Evolutionary conservation across 2,797 vertebrate species (phyloP).

Genomic region (Psittacula derbiana): DNA sequence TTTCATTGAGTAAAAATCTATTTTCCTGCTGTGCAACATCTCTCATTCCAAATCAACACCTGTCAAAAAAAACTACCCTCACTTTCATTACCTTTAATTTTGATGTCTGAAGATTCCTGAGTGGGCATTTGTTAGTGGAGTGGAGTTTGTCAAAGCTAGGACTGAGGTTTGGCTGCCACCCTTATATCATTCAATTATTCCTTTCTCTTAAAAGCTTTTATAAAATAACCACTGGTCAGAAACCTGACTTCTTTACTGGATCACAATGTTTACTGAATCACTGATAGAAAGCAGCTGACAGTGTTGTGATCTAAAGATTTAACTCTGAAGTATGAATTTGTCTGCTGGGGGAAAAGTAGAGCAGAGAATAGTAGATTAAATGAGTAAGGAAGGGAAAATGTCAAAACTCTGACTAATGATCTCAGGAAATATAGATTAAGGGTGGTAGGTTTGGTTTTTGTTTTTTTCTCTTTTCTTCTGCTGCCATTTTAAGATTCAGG

Average conservation of each 20-base stretch:
- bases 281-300: not conserved
- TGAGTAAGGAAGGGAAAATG: not conserved
- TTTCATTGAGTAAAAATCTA: conserved; percentile 5
- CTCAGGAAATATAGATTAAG: not conserved
- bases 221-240: not conserved
- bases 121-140: not conserved
- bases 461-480: not conserved
- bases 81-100: conserved; percentile 25
- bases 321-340: not conserved
- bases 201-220: not conserved
- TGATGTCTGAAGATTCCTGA: not conserved
- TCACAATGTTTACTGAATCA: not conserved
- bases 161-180: not conserved
- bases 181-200: not conserved
- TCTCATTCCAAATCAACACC: conserved; percentile 7
- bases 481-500: not conserved
- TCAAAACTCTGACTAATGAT: not conserved
- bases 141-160: not conserved
- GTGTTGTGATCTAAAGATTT: not conserved
- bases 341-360: not conserved
- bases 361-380: not conserved
- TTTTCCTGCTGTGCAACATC: not conserved
- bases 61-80: not conserved
- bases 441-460: not conserved
- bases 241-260: not conserved